Evolutionary conservation across 2,888 invertebrate genomes (phyloP), one percentile per base, ranked within the genome.

Genomic region (Scelioninae gen. 2): DNA sequence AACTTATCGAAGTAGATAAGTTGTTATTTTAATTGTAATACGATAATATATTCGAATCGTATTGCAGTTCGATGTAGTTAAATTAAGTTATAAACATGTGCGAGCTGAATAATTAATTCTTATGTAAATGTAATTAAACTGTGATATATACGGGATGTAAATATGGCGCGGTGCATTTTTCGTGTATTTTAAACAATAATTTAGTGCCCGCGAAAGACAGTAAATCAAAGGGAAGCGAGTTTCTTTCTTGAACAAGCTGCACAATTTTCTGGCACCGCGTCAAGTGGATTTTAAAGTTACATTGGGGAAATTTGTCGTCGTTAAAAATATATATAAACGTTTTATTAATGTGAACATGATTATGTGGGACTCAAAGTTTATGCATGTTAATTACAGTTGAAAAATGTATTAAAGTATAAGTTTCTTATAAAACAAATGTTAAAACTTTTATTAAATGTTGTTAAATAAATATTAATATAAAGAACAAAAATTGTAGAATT

Each of bases 281-380:
- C 63, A 63, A 63, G 52, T 52, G 45, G 52, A 43, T 61, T 61
- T 61, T 50, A 50, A 61, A 61, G 15, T 63, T 45, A 46, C 50
- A 61, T 33, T 35, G 43, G 16, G 18, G 25, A 43, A 53, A 63
- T 63, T 45, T 53, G 52, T 63, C 63, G 43, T 52, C 52, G 45
- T 52, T 63, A 52, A 45, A 52, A 52, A 63, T 50, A 52, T 63
- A n/a, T 28, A 48, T 16, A 31, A 25, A 33, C 16, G n/a, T n/a
- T 10, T 22, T 11, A 18, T 15, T 6, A 50, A 35, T 11, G 50
- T 33, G n/a, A 33, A 33, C 10, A 18, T 31, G 19, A 50, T 50
- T 35, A 50, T 50, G 35, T 18, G 18, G 19, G n/a, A n/a, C n/a
- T n/a, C n/a, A n/a, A n/a, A n/a, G n/a, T n/a, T n/a, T n/a, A n/a